phyloP scores from a whole-genome alignment of 2,888 invertebrate genomes.

The Sphaerophoria rueppellii region DNA sequence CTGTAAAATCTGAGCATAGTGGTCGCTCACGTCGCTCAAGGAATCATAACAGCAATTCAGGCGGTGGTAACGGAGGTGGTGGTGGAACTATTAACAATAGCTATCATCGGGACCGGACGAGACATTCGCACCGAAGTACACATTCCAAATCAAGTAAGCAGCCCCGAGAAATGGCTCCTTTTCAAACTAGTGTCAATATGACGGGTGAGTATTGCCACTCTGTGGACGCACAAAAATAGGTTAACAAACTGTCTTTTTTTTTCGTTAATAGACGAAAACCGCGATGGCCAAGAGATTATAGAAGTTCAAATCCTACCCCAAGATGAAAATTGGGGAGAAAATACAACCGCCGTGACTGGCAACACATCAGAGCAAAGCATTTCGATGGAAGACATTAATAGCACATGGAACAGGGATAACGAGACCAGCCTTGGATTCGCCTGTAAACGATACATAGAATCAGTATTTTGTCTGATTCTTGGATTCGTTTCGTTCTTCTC shows the following conservation, averaged over 20 bases:
- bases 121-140: conserved; percentile 85
- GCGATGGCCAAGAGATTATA: conserved; percentile 94
- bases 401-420: conserved; percentile 91
- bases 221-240: background rate
- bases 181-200: conserved; percentile 92
- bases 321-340: conserved; percentile 99
- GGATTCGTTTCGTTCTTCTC: conserved; percentile 93
- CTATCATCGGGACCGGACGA: conserved; percentile 84
- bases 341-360: conserved; percentile 97
- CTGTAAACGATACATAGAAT: conserved; percentile 92
- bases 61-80: conserved; percentile 74
- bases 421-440: conserved; percentile 88
- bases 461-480: conserved; percentile 90
- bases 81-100: conserved; percentile 83
- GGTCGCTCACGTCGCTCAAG: conserved; percentile 89
- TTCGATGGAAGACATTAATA: conserved; percentile 94
- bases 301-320: conserved; percentile 98
- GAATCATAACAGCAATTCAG: conserved; percentile 82
- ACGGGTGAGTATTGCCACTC: conserved; percentile 82
- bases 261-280: conserved; percentile 85
- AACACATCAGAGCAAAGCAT: conserved; percentile 98
- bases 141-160: conserved; percentile 84
- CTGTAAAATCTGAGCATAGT: conserved; percentile 95
- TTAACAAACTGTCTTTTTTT: background rate
- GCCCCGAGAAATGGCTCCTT: conserved; percentile 89